Percentiles rank a stretch among this genome's conserved stretches.
These are phyloP conservation scores for Aphelocoma californica DNA, from an alignment of 2,797 vertebrate genomes.

Conservation along the genomic window DNA sequence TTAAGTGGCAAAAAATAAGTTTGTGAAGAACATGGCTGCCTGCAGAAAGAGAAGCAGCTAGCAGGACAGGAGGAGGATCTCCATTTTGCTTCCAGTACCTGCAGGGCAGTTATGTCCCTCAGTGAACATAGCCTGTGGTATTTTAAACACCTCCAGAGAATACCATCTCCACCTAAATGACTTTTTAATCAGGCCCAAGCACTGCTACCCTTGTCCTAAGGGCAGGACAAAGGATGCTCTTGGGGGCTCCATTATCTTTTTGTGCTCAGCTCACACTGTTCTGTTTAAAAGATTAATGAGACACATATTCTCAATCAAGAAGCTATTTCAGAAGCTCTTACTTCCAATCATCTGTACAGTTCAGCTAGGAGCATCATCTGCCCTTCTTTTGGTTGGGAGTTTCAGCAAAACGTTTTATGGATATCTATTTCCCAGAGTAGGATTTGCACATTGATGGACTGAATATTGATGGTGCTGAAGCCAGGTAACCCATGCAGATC, in stretches of 20 bases:
- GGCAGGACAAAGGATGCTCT: background rate
- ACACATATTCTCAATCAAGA: constrained; percentile 22
- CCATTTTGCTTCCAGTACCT: background rate
- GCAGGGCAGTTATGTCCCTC: background rate
- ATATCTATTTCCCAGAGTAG: constrained; percentile 15
- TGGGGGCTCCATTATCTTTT: background rate
- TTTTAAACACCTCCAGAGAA: background rate
- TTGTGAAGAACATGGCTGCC: background rate
- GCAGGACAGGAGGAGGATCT: background rate
- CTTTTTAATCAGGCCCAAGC: background rate
- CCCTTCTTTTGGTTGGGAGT: background rate
- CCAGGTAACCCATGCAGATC: background rate
- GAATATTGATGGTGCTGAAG: background rate
- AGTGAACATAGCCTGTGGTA: background rate
- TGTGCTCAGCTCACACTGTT: background rate
- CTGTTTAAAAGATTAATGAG: constrained; percentile 58
- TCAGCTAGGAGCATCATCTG: background rate
- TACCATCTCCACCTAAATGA: background rate
- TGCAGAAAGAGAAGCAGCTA: background rate
- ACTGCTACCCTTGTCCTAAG: background rate
- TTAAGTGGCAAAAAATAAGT: background rate
- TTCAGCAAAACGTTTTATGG: background rate
- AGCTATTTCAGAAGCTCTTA: constrained; percentile 35
- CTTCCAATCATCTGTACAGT: background rate
- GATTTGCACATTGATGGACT: background rate